Evolutionary conservation across 1,140 invertebrate genomes (phyloP).

Genomic region (Solenopsis fugax): DNA sequence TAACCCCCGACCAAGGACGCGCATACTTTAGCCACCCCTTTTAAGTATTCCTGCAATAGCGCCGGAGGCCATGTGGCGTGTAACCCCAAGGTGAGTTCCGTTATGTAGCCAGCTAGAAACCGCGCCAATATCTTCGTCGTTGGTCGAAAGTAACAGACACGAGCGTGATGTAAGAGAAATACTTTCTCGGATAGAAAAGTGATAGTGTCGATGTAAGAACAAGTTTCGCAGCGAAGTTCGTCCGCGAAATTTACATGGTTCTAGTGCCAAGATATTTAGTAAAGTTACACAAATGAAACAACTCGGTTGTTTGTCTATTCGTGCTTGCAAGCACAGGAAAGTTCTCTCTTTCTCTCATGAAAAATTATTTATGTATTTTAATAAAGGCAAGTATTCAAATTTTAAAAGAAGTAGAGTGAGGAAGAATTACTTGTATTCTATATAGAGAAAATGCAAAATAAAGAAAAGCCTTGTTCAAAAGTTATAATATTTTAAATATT

Average conservation of each 20-base stretch:
- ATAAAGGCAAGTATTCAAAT: constrained; percentile 39
- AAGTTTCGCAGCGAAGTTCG: constrained; percentile 25
- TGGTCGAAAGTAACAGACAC: background rate
- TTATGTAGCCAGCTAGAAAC: constrained; percentile 61
- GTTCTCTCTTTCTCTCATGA: constrained; percentile 13
- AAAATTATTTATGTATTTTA: constrained; percentile 64
- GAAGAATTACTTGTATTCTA: background rate
- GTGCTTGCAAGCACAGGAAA: constrained; percentile 6
- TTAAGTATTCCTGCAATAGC: constrained; percentile 78
- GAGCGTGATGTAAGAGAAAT: constrained; percentile 25
- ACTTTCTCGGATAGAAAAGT: constrained; percentile 15
- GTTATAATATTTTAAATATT: background rate
- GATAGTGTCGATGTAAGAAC: constrained; percentile 22
- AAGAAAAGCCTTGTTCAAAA: background rate
- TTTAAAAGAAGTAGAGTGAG: background rate
- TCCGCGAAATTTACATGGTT: background rate
- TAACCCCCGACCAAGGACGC: constrained; percentile 59
- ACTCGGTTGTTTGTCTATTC: constrained; percentile 33
- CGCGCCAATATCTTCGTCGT: constrained; percentile 63
- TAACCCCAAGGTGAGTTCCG: constrained; percentile 52
- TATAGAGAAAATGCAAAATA: constrained; percentile 9
- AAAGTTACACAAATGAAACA: constrained; percentile 16
- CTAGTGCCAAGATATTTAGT: background rate
- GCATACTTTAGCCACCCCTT: constrained; percentile 67
- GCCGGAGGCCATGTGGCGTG: constrained; percentile 79